Base-by-base conservation (phyloP, 2,797 vertebrate species). In the Myotis vivesi region DNA sequence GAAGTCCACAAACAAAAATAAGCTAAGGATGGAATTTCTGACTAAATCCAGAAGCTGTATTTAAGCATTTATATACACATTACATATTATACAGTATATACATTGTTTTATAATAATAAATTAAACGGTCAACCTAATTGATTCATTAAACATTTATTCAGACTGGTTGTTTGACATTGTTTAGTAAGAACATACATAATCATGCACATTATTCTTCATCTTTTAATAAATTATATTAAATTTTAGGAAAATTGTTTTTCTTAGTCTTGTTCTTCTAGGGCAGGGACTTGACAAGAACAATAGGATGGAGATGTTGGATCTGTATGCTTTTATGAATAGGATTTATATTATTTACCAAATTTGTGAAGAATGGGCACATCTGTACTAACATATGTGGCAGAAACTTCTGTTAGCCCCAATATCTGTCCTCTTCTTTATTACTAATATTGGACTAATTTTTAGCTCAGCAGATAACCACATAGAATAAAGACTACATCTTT, bases 61-160 rank as follows among this genome's bases (percentile, higher is more conserved):
- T 11, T 77, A 11, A 55, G 4, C 6, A 72, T 17, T 59, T 69
- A 16, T 17, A 30, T 51, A 75, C 36, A 23, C 6, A 53, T 66
- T 20, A 62, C 10, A 76, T 71, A 69, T 72, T 76, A 19, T 1
- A 44, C 44, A 44, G 44, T 44, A 25, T 33, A 53, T 33, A n/a
- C 6, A 72, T 53, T 83, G 30, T 71, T 93, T 91, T 76, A 77
- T 90, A 66, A 53, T 66, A 46, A 81, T 19, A 79, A 87, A 84
- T 51, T 91, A 72, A 83, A 5, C 8, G 75, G 12, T 57, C 71
- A 25, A 15, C 20, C 79, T 72, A 89, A 53, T 75, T 28, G 12
- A 15, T 92, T 68, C 25, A 94, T 19, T 95, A 86, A 82, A 46
- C 22, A 86, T 36, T 68, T 95, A 49, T 72, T 69, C 44, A 89